Conservation (phyloP, 1,140 invertebrate species). For the Pachypsylla venusta region DNA sequence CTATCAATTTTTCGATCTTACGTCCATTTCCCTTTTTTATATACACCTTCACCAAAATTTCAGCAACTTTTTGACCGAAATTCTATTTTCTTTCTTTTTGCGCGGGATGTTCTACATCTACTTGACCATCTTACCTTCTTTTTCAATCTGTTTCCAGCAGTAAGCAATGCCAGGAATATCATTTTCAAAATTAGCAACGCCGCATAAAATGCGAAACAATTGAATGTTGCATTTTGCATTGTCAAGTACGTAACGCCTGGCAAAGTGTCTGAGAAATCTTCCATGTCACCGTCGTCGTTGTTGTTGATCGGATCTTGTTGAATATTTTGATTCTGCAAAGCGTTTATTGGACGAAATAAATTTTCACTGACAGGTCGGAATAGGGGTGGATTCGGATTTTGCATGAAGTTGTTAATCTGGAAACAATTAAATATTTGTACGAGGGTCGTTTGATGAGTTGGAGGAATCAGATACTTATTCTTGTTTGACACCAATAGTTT, state of each 20-base stretch:
- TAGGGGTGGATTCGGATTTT: background rate
- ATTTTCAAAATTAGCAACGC: slow-evolving; percentile 43
- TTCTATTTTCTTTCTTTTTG: too few species aligned
- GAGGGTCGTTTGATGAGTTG: too few species aligned
- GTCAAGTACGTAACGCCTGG: slow-evolving; percentile 7
- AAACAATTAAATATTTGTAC: too few species aligned
- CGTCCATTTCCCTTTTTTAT: too few species aligned
- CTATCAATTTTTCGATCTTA: too few species aligned
- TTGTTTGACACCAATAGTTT: too few species aligned
- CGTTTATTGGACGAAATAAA: background rate
- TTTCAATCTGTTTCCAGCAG: slow-evolving; percentile 35
- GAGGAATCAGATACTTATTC: too few species aligned
- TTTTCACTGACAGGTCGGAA: slow-evolving; percentile 1
- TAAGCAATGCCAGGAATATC: slow-evolving; percentile 38
- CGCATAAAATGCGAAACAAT: slow-evolving; percentile 39
- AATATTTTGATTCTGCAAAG: background rate
- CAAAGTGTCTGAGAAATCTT: slow-evolving; percentile 5
- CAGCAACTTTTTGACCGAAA: too few species aligned
- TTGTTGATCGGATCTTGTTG: background rate
- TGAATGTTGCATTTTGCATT: slow-evolving; percentile 33
- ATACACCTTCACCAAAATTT: too few species aligned
- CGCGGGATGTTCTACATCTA: too few species aligned
- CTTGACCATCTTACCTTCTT: slow-evolving; percentile 37
- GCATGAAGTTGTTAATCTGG: slow-evolving; percentile 1
- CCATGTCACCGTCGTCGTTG: background rate